These are phyloP conservation scores for Lordiphosa collinella DNA, from an alignment of 1,140 invertebrate genomes.

Conservation along the genomic window DNA sequence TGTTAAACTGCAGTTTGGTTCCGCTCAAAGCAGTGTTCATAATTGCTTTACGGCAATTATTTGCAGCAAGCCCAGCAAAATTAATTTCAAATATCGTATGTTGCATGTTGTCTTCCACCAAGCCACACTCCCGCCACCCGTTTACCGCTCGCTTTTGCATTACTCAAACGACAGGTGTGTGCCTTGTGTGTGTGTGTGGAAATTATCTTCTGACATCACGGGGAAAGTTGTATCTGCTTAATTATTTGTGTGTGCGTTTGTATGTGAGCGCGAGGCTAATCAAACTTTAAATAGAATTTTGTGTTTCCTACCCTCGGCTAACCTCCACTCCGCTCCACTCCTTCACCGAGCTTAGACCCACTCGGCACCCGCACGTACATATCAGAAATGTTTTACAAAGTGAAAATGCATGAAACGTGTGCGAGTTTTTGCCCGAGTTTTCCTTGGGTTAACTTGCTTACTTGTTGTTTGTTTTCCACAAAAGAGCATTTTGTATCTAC, in stretches of 20 bases:
- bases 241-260: constrained; percentile 52
- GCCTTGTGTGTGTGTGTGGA: constrained; percentile 37
- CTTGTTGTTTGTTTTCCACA: constrained; percentile 46
- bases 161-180: constrained; percentile 63
- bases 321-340: not conserved
- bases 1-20: not conserved
- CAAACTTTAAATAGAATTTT: constrained; percentile 76
- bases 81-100: constrained; percentile 33
- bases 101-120: constrained; percentile 1
- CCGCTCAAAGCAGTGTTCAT: constrained; percentile 36
- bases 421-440: constrained; percentile 34
- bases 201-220: constrained; percentile 42
- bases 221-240: constrained; percentile 56
- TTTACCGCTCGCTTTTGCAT: constrained; percentile 11
- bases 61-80: constrained; percentile 39
- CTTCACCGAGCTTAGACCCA: not conserved
- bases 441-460: constrained; percentile 52
- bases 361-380: constrained; percentile 57
- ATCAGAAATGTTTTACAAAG: constrained; percentile 76
- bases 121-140: too few species aligned
- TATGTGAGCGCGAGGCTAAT: constrained; percentile 57
- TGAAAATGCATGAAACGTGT: constrained; percentile 73
- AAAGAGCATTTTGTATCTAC: constrained; percentile 66
- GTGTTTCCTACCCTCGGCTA: constrained; percentile 5
- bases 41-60: constrained; percentile 51